A percentile compares a stretch with the other conserved stretches of the same genome.
These are phyloP conservation scores for Ceyx cyanopectus DNA, from an alignment of 2,113 vertebrate species.

Conservation along the genomic window DNA sequence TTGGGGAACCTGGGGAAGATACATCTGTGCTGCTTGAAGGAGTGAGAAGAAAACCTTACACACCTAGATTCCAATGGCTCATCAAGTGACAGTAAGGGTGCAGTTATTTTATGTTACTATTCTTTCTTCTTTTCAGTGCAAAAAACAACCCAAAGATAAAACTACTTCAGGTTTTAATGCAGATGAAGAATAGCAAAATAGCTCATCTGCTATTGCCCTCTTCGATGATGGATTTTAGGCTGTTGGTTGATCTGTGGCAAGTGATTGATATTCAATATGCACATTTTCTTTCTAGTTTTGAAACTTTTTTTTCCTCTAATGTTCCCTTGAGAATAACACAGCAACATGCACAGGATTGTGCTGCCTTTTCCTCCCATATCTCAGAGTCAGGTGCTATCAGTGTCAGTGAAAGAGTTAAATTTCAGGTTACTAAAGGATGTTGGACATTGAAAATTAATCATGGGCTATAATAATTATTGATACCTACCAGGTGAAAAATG, in stretches of 20 bases:
- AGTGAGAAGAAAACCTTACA: not conserved
- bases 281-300: not conserved
- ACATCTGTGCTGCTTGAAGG: not conserved
- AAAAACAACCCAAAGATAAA: not conserved
- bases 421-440: not conserved
- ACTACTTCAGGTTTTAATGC: not conserved
- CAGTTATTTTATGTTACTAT: not conserved
- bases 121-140: not conserved
- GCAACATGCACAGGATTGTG: not conserved
- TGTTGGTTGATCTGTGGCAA: not conserved
- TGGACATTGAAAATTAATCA: not conserved
- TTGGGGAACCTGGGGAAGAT: not conserved
- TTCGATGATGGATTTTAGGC: not conserved
- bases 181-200: not conserved
- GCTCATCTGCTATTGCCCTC: not conserved
- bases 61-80: not conserved
- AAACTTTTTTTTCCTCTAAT: not conserved
- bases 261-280: not conserved
- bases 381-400: not conserved
- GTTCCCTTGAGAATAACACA: not conserved
- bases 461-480: not conserved
- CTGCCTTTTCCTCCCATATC: not conserved
- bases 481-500: not conserved
- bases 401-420: constrained; percentile 4
- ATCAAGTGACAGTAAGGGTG: not conserved